These are phyloP conservation scores for Lepidocyrtinus sp. DNA, from an alignment of 2,888 invertebrate genomes.

Conservation along the genomic window DNA sequence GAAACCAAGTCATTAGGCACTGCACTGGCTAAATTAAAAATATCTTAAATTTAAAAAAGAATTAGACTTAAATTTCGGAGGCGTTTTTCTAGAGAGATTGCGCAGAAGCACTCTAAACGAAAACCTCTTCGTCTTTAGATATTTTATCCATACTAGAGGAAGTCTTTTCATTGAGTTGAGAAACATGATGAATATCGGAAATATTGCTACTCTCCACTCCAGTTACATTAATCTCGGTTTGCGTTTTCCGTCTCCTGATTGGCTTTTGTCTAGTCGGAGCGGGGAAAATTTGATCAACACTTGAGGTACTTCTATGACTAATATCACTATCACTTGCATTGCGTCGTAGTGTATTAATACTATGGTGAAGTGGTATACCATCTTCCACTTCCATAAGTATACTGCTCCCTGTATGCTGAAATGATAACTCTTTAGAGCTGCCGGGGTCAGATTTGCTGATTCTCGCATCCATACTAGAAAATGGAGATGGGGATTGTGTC, in stretches of 20 bases:
- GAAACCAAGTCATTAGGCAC: no score
- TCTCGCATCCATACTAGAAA: not conserved
- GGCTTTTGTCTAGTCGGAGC: slow-evolving; percentile 41
- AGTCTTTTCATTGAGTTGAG: slow-evolving; percentile 23
- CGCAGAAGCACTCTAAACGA: slow-evolving; percentile 71
- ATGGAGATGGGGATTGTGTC: not conserved
- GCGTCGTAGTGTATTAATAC: slow-evolving; percentile 40
- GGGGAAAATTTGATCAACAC: slow-evolving; percentile 40
- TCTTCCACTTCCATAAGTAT: not conserved
- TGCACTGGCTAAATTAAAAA: no score
- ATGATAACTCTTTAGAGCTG: not conserved
- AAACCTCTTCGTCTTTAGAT: slow-evolving; percentile 68
- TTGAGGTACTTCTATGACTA: slow-evolving; percentile 42
- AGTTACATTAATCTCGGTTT: slow-evolving; percentile 16
- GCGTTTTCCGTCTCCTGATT: slow-evolving; percentile 38
- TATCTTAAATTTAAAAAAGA: no score
- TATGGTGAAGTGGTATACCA: slow-evolving; percentile 8
- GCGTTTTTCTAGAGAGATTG: no score
- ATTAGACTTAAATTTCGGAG: no score
- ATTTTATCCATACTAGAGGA: slow-evolving; percentile 17
- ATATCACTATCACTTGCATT: slow-evolving; percentile 56
- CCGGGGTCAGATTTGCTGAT: not conserved
- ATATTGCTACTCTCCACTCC: not conserved
- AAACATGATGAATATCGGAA: not conserved
- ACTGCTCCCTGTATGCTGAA: slow-evolving; percentile 10